phyloP scores from a whole-genome alignment of 2,888 invertebrate genomes.

The Ctenicera cuprea region DNA sequence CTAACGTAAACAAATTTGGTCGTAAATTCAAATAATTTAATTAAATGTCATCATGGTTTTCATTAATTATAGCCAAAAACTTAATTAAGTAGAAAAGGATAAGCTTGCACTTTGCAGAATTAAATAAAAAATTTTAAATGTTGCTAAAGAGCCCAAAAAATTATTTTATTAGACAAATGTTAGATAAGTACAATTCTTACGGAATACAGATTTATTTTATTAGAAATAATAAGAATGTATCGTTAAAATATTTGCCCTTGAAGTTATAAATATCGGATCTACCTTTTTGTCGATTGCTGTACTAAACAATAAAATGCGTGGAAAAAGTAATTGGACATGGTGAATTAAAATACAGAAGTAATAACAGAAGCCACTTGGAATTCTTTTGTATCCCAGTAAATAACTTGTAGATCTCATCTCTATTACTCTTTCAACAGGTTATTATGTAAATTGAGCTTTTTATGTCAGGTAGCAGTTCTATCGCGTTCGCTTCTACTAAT shows the following conservation, averaged over 20 bases:
- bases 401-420: constrained; percentile 19
- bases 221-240: not conserved
- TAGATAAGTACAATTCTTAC: too few relatives aligned
- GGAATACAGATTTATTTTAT: not conserved
- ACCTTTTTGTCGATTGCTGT: not conserved
- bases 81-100: not conserved
- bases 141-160: too few relatives aligned
- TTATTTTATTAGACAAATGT: too few relatives aligned
- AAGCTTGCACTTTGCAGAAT: not conserved
- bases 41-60: not conserved
- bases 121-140: not conserved
- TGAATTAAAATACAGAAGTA: not conserved
- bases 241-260: constrained; percentile 4
- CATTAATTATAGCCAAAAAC: not conserved
- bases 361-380: constrained; percentile 1
- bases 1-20: not conserved
- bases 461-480: constrained; percentile 21
- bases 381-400: constrained; percentile 9
- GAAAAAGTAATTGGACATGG: constrained; percentile 14
- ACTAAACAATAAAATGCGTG: not conserved
- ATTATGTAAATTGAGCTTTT: constrained; percentile 33
- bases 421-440: constrained; percentile 18
- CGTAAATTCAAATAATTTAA: not conserved
- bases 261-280: constrained; percentile 4
- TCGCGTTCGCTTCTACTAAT: constrained; percentile 19